Conservation (phyloP, 2,113 vertebrate genomes). For the Aegithalos caudatus region DNA sequence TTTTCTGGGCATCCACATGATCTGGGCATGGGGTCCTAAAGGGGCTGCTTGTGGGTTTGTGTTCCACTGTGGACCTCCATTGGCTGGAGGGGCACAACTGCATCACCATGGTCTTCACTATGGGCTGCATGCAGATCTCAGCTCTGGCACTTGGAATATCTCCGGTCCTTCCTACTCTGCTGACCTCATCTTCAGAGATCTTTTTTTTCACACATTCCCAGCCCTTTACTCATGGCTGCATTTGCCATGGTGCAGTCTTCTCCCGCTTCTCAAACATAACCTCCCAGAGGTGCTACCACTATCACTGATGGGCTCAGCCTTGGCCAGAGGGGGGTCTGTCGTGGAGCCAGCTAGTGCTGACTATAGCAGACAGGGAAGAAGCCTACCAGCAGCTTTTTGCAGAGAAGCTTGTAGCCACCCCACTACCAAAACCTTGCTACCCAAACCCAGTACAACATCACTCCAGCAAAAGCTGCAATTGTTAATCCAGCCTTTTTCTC, state of each 20-base stretch:
- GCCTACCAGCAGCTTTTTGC: not conserved
- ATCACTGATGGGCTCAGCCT: not conserved
- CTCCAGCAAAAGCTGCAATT: not conserved
- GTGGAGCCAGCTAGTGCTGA: not conserved
- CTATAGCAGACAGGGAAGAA: rapidly evolving
- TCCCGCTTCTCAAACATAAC: not conserved
- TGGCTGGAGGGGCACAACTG: not conserved
- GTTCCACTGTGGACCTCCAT: not conserved
- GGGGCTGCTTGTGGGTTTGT: not conserved
- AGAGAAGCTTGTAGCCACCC: not conserved
- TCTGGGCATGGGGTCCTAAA: not conserved
- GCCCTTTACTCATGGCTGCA: not conserved
- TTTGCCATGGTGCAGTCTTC: not conserved
- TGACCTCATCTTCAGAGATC: not conserved
- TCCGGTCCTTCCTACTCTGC: not conserved
- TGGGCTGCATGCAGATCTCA: not conserved
- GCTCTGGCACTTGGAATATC: not conserved
- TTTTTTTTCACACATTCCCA: not conserved
- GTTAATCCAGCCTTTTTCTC: not conserved
- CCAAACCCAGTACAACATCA: not conserved
- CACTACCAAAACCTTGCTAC: not conserved
- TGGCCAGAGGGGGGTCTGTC: not conserved
- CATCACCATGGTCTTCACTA: not conserved
- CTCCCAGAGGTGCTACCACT: not conserved
- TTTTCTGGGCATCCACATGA: not conserved